A percentile compares a stretch with the other conserved stretches of the same genome.
Evolutionary conservation across 2,113 vertebrate species (phyloP).

Genomic region (Percopsis transmontana): DNA sequence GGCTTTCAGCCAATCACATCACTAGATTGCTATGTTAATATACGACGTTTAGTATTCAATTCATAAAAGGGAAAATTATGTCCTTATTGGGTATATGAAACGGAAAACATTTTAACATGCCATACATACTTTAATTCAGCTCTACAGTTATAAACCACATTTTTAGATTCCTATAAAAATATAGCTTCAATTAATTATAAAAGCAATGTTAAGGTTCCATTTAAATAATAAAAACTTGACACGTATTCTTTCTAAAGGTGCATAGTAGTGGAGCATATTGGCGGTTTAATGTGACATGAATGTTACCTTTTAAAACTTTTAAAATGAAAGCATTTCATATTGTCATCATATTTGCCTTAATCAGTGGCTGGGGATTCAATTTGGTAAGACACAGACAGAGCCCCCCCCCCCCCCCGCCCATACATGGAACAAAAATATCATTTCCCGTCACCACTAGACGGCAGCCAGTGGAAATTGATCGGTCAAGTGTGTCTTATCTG

Average conservation of each 20-base stretch:
- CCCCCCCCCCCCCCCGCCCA: background rate
- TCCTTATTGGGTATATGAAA: background rate
- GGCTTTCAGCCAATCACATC: background rate
- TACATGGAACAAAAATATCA: background rate
- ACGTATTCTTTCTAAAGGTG: too few relatives aligned
- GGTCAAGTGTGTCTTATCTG: conserved; percentile 15
- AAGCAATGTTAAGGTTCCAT: too few relatives aligned
- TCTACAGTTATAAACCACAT: too few relatives aligned
- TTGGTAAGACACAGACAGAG: too few relatives aligned
- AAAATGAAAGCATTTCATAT: background rate
- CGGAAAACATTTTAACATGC: too few relatives aligned
- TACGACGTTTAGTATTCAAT: too few relatives aligned
- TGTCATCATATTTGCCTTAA: background rate
- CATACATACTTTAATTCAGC: too few relatives aligned
- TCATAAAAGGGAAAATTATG: background rate
- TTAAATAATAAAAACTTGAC: too few relatives aligned
- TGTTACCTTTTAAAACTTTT: background rate
- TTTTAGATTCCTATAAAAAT: too few relatives aligned
- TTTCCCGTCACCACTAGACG: background rate
- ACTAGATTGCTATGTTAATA: too few relatives aligned
- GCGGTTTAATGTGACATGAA: background rate
- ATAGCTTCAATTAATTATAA: too few relatives aligned
- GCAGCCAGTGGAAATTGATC: conserved; percentile 12
- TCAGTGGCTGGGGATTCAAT: background rate
- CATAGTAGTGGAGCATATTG: too few relatives aligned